These are phyloP conservation scores for Megaceryle alcyon DNA, from an alignment of 2,797 vertebrate species.

Conservation along the genomic window DNA sequence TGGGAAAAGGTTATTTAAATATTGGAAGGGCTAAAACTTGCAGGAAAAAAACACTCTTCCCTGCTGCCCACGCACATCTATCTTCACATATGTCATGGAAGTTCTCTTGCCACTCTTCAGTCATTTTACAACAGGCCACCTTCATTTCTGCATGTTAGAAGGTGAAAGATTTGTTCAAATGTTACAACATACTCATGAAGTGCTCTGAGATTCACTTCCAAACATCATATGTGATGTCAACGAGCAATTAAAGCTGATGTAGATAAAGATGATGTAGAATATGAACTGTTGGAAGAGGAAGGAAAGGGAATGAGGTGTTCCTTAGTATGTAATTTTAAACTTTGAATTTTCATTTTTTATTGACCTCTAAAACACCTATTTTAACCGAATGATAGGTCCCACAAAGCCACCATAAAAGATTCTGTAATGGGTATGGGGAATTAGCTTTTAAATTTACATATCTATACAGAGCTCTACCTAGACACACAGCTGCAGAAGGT, in stretches of 20 bases:
- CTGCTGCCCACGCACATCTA: neutral
- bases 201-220: neutral
- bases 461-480: neutral
- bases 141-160: neutral
- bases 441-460: neutral
- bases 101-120: neutral
- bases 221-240: neutral
- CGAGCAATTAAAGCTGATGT: neutral
- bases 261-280: neutral
- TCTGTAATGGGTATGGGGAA: neutral
- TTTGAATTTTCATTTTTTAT: neutral
- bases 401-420: neutral
- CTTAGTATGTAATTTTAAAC: neutral
- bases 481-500: neutral
- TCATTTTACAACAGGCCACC: neutral
- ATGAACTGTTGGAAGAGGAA: neutral
- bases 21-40: neutral
- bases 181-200: neutral
- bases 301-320: neutral
- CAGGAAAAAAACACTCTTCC: neutral
- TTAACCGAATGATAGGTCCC: neutral
- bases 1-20: neutral
- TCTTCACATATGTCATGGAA: neutral
- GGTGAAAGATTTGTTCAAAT: neutral
- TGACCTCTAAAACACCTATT: neutral